phyloP scores from a whole-genome alignment of 2,113 vertebrate species.

The Sebastes fasciatus region DNA sequence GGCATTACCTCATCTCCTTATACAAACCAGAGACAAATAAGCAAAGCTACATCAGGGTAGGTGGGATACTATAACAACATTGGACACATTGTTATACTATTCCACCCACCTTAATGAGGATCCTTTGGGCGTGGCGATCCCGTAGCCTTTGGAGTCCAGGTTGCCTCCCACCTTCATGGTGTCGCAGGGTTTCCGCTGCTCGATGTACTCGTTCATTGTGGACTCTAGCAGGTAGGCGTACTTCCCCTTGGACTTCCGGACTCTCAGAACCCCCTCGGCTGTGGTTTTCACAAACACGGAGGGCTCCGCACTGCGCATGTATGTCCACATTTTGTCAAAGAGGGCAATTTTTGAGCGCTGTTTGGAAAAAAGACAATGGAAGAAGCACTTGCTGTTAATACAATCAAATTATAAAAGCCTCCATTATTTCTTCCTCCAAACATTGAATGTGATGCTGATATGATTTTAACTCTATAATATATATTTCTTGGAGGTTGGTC shows the following conservation, averaged over 20 bases:
- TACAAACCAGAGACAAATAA: slow-evolving; percentile 99
- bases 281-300: slow-evolving; percentile 99
- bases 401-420: background rate
- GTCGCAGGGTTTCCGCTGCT: slow-evolving; percentile 98
- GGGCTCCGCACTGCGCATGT: slow-evolving; percentile 98
- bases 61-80: slow-evolving; percentile 99
- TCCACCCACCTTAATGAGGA: slow-evolving; percentile 99
- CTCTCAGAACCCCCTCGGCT: slow-evolving; percentile 95
- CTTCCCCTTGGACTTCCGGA: slow-evolving; percentile 99
- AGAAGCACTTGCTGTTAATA: background rate
- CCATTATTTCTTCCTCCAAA: background rate
- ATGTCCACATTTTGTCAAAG: slow-evolving; percentile 99
- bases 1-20: slow-evolving; percentile 92
- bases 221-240: slow-evolving; percentile 99
- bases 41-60: slow-evolving; percentile 99
- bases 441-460: background rate
- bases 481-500: background rate
- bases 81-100: slow-evolving; percentile 99
- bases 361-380: slow-evolving; percentile 57
- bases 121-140: slow-evolving; percentile 99
- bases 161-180: slow-evolving; percentile 99
- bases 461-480: background rate
- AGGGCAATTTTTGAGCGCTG: slow-evolving; percentile 99
- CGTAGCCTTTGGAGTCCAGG: slow-evolving; percentile 99
- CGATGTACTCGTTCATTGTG: slow-evolving; percentile 99